Evolutionary conservation across 2,797 vertebrate species (phyloP).

Genomic region (Micromesistius poutassou): DNA sequence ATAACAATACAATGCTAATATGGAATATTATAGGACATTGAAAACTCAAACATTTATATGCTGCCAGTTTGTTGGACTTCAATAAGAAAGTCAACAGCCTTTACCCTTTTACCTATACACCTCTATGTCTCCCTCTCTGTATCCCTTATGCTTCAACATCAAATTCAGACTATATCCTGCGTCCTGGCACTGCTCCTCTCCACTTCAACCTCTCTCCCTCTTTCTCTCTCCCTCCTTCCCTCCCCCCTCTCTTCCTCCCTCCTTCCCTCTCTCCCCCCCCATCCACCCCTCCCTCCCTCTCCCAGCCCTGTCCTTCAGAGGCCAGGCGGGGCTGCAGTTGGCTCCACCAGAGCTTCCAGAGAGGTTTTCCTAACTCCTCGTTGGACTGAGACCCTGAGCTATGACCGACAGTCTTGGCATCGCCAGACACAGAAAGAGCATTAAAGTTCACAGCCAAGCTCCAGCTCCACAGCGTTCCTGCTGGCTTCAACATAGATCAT

Average conservation of each 20-base stretch:
- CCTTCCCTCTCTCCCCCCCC: too few species aligned
- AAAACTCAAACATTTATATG: not conserved
- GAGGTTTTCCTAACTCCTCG: constrained; percentile 20
- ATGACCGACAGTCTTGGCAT: constrained; percentile 15
- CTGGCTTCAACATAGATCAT: not conserved
- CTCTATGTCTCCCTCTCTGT: not conserved
- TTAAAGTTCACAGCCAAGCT: not conserved
- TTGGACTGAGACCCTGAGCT: constrained; percentile 18
- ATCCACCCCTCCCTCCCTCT: not conserved
- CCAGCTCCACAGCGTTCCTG: not conserved
- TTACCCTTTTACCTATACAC: not conserved
- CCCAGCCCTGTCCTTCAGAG: constrained; percentile 4
- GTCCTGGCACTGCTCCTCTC: not conserved
- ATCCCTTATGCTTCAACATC: not conserved
- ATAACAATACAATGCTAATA: too few species aligned
- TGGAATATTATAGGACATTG: too few species aligned
- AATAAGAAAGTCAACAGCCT: not conserved
- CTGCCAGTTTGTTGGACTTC: not conserved
- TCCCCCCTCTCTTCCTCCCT: too few species aligned
- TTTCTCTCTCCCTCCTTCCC: not conserved
- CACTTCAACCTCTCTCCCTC: not conserved
- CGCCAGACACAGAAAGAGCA: not conserved
- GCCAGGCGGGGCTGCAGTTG: not conserved
- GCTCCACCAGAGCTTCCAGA: constrained; percentile 8
- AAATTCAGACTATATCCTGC: not conserved